Percentiles rank a stretch among this genome's conserved stretches.
Evolutionary conservation across 2,888 invertebrate species (phyloP).

Genomic region (Xanthorhoe designata): DNA sequence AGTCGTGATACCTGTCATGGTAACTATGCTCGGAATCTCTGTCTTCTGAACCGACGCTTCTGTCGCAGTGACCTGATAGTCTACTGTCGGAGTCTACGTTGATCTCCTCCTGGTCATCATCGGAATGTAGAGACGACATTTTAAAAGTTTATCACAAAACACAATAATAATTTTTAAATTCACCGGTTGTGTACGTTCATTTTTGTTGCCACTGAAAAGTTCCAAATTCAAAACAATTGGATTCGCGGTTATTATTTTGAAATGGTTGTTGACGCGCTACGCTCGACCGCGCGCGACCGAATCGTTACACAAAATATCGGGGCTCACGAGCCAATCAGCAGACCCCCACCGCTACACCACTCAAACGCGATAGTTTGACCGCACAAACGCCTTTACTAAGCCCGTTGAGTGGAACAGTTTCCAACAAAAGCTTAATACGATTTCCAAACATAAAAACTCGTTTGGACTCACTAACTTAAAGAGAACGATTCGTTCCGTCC

Average conservation of each 20-base stretch:
- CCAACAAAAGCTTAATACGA: constrained; percentile 86
- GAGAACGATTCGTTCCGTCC: constrained; percentile 76
- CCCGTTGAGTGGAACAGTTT: constrained; percentile 84
- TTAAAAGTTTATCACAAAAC: constrained; percentile 45
- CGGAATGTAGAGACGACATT: constrained; percentile 84
- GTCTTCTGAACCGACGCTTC: constrained; percentile 84
- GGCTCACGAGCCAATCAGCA: constrained; percentile 76
- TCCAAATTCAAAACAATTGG: constrained; percentile 42
- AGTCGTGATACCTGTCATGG: constrained; percentile 78
- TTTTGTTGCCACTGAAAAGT: constrained; percentile 48
- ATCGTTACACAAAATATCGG: constrained; percentile 76
- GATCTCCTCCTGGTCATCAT: constrained; percentile 88
- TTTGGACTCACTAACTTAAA: constrained; percentile 83
- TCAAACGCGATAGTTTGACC: constrained; percentile 82
- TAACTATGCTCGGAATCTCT: constrained; percentile 84
- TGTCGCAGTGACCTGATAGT: constrained; percentile 81
- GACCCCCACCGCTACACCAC: constrained; percentile 74
- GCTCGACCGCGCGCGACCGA: constrained; percentile 75
- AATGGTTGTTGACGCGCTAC: constrained; percentile 65
- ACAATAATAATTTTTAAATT: constrained; percentile 31
- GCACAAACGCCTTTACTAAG: constrained; percentile 83
- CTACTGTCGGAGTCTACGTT: constrained; percentile 89
- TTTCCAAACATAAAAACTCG: constrained; percentile 86
- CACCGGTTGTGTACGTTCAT: constrained; percentile 38
- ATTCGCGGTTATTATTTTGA: constrained; percentile 57